Evolutionary conservation across 2,113 vertebrate genomes (phyloP).

Genomic region (Turdus rufiventris): DNA sequence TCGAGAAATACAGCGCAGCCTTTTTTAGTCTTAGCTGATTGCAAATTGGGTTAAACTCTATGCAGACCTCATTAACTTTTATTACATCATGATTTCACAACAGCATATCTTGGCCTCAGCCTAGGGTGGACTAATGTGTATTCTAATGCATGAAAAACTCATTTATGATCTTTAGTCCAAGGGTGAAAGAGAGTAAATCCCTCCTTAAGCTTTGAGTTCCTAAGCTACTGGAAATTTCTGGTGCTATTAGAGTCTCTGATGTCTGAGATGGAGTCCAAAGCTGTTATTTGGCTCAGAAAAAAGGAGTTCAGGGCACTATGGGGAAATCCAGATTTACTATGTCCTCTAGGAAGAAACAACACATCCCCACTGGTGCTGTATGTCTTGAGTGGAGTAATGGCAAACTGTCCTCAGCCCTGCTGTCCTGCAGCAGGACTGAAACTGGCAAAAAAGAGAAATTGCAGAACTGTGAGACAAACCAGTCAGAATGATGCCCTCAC

Average conservation of each 20-base stretch:
- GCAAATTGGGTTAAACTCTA: conserved; percentile 39
- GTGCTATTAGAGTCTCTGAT: conserved; percentile 23
- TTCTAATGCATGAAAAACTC: conserved; percentile 46
- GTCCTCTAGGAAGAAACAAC: conserved; percentile 26
- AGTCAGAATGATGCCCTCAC: background rate
- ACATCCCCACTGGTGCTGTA: background rate
- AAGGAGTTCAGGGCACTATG: background rate
- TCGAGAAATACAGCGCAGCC: background rate
- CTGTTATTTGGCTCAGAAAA: conserved; percentile 11
- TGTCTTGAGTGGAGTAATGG: background rate
- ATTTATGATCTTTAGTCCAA: conserved; percentile 51
- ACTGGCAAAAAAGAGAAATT: background rate
- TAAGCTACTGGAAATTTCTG: conserved; percentile 44
- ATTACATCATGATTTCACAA: conserved; percentile 58
- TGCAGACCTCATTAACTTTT: conserved; percentile 10
- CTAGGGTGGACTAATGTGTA: conserved; percentile 12
- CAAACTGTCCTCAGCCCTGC: background rate
- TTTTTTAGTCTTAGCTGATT: conserved; percentile 17
- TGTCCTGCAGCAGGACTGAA: background rate
- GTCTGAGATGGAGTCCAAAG: conserved; percentile 28
- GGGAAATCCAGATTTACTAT: conserved; percentile 1
- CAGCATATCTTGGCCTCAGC: conserved; percentile 26
- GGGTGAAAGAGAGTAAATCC: conserved; percentile 39
- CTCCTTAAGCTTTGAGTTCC: conserved; percentile 11
- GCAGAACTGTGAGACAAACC: background rate